Evolutionary conservation across 2,888 invertebrate genomes (phyloP).

Genomic region (Drosophila austrosaltans): DNA sequence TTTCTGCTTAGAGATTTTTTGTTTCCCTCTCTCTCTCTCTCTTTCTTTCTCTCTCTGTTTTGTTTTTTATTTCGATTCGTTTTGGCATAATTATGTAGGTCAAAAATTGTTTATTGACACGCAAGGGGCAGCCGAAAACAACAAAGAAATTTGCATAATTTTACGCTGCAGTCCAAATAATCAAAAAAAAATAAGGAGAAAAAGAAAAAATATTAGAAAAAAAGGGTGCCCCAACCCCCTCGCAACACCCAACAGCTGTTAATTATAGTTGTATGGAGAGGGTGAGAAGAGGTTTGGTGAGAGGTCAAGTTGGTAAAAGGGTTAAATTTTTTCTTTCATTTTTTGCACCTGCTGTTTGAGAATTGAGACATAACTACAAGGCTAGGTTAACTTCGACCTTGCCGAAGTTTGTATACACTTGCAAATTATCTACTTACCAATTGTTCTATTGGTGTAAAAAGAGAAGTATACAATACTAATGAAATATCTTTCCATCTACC

Average conservation of each 20-base stretch:
- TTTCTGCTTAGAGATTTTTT: conserved; percentile 75
- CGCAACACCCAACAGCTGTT: conserved; percentile 68
- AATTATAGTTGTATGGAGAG: conserved; percentile 63
- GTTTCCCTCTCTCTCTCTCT: background rate
- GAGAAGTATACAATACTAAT: no score
- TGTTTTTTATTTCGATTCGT: conserved; percentile 31
- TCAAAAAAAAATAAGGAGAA: conserved; percentile 17
- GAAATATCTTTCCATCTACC: no score
- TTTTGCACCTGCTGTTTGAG: conserved; percentile 73
- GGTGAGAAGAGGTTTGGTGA: conserved; percentile 12
- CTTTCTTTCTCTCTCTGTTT: conserved; percentile 10
- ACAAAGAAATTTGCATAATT: conserved; percentile 76
- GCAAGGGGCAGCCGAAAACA: conserved; percentile 74
- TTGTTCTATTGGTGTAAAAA: no score
- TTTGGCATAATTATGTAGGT: conserved; percentile 82
- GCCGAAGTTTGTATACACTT: no score
- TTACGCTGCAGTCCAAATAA: conserved; percentile 65
- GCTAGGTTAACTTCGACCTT: no score
- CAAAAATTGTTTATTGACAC: conserved; percentile 83
- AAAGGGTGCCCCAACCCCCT: conserved; percentile 9
- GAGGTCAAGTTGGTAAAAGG: conserved; percentile 42
- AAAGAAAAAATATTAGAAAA: background rate
- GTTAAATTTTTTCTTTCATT: conserved; percentile 43
- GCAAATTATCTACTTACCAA: no score
- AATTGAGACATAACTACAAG: conserved; percentile 64